Base-by-base conservation (phyloP, 1,140 invertebrate genomes). In the Acromyrmex charruanus region DNA sequence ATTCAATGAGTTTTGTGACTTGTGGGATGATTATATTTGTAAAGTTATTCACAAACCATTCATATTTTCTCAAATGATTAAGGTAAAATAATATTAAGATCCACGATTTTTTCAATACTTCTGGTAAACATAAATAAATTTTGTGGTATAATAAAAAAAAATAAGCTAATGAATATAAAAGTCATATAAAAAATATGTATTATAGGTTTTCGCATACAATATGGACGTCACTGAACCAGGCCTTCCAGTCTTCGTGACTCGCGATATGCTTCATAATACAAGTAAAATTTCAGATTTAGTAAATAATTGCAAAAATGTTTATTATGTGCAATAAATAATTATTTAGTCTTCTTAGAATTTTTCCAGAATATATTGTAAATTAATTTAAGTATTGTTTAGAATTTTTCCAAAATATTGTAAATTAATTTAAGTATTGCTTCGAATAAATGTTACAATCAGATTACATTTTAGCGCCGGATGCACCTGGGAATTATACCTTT, bases 1-100 rank as follows among this genome's bases (percentile, higher is more conserved):
- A 7, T 4, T 80, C 0, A 44, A 82, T 10, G 61, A 88, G n/a
- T n/a, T 5, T n/a, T 93, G 92, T 71, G 16, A 71, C 9, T 55
- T 93, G 2, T 91, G 90, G 88, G 16, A 79, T 0, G 3, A 85
- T 71, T 90, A 72, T 12, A 16, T 92, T 10, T 93, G 92, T 31
- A 69, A 53, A 18, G 77, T 16, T n/a, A 35, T 92, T 4, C 6
- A 74, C 35, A 2, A 55, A 14, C 25, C 51, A 0, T 9, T 3
- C 7, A 14, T 2, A 16, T 3, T 7, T 21, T 5, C 9, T 81
- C 0, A 65, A 21, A 44, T 44, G 16, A 77, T 65, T 49, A 53
- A 61, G 14, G 77, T 82, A 74, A 21, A 55, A 49, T 9, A 55
- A 49, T 9, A 0, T 39, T 39, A 68, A 68, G 3, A 35, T 21